Conservation (phyloP, 1,140 invertebrate genomes). For the Teleogryllus occipitalis region DNA sequence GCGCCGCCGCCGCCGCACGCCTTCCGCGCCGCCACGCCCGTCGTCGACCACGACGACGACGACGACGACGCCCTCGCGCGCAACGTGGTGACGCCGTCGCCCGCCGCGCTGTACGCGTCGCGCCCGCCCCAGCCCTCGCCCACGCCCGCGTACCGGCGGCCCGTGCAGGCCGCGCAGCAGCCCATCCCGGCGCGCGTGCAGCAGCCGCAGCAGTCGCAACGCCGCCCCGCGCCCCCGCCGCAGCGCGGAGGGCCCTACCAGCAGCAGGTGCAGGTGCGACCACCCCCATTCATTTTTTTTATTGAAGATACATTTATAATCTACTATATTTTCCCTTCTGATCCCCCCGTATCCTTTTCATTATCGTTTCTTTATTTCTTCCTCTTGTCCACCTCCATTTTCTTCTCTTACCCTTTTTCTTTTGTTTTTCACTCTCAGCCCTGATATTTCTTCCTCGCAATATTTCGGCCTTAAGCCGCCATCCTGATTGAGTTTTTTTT, state of each 20-base stretch:
- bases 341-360: no score
- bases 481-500: no score
- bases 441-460: no score
- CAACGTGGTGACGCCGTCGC: constrained; percentile 17
- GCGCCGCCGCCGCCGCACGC: background rate
- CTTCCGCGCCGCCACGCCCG: background rate
- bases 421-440: no score
- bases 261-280: constrained; percentile 10
- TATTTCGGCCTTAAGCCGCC: no score
- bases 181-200: background rate
- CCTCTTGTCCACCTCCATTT: no score
- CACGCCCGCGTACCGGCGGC: constrained; percentile 6
- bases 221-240: background rate
- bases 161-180: constrained; percentile 4
- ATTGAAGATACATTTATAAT: no score
- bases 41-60: constrained; percentile 6
- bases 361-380: no score
- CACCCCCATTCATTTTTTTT: no score
- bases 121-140: background rate
- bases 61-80: constrained; percentile 15
- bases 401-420: no score
- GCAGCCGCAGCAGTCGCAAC: background rate
- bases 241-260: background rate
- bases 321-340: no score
- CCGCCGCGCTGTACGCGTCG: background rate